phyloP scores from a whole-genome alignment of 2,113 vertebrate species.

The Nothobranchius kuhntae region DNA sequence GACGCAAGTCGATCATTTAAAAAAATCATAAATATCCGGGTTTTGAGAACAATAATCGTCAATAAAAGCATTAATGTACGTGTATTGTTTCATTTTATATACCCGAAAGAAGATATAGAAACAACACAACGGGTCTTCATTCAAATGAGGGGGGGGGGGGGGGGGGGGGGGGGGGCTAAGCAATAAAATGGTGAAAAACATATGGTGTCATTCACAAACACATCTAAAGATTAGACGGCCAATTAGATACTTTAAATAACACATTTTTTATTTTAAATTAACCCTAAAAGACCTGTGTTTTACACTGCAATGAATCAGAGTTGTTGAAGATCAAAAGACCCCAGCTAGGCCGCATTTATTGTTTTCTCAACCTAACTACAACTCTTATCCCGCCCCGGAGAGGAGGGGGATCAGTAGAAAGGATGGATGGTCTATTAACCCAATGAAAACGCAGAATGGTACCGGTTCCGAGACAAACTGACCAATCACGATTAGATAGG shows the following conservation, averaged over 20 bases:
- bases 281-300: background rate
- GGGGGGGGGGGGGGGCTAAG: background rate
- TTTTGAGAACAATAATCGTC: background rate
- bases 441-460: conserved; percentile 49
- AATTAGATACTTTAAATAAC: background rate
- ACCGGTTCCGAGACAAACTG: conserved; percentile 36
- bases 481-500: conserved; percentile 63
- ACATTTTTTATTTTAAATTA: conserved; percentile 6
- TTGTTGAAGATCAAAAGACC: conserved; percentile 58
- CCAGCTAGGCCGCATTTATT: conserved; percentile 80
- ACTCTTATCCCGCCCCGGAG: conserved; percentile 64
- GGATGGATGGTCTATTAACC: conserved; percentile 26
- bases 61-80: background rate
- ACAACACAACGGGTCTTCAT: conserved; percentile 12
- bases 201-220: conserved; percentile 24
- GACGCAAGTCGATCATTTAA: background rate
- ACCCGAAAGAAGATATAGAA: background rate
- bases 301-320: conserved; percentile 23
- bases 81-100: background rate
- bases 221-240: background rate
- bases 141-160: conserved; percentile 15
- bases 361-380: conserved; percentile 73
- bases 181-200: conserved; percentile 41
- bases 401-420: background rate
- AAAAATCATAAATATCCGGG: conserved; percentile 3